Evolutionary conservation across 2,888 invertebrate species (phyloP).

Genomic region (Eristalis tenax): DNA sequence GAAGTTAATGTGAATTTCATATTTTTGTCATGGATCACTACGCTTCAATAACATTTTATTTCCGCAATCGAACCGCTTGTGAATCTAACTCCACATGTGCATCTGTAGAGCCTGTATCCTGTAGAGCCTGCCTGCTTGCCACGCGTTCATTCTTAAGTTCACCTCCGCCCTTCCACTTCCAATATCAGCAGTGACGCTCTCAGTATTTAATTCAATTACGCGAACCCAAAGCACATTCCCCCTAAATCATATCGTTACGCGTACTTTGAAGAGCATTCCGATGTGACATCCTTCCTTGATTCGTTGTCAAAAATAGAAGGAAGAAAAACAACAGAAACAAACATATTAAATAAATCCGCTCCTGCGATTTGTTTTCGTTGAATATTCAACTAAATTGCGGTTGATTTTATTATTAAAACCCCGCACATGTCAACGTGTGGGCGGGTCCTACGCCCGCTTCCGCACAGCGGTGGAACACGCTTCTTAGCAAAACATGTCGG

Average conservation of each 20-base stretch:
- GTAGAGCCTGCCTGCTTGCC: too few species aligned
- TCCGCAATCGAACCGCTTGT: too few species aligned
- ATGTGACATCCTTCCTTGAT: background rate
- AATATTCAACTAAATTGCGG: background rate
- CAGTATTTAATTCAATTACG: background rate
- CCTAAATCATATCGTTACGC: too few species aligned
- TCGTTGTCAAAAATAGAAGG: background rate
- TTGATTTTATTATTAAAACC: slow-evolving; percentile 4
- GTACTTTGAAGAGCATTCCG: background rate
- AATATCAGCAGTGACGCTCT: too few species aligned
- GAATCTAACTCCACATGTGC: too few species aligned
- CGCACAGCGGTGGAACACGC: background rate
- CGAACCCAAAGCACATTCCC: background rate
- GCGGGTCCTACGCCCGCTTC: background rate
- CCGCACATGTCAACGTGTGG: slow-evolving; percentile 13
- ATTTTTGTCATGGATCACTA: too few species aligned
- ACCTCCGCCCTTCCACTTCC: too few species aligned
- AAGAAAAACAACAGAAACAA: background rate
- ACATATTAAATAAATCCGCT: background rate
- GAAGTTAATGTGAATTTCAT: too few species aligned
- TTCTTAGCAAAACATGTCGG: slow-evolving; percentile 3
- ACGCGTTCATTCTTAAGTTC: too few species aligned
- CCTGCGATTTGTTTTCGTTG: background rate
- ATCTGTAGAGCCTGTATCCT: too few species aligned
- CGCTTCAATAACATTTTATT: too few species aligned